Evolutionary conservation across 2,888 invertebrate genomes (phyloP).

Genomic region (Scelioninae gen. 1): DNA sequence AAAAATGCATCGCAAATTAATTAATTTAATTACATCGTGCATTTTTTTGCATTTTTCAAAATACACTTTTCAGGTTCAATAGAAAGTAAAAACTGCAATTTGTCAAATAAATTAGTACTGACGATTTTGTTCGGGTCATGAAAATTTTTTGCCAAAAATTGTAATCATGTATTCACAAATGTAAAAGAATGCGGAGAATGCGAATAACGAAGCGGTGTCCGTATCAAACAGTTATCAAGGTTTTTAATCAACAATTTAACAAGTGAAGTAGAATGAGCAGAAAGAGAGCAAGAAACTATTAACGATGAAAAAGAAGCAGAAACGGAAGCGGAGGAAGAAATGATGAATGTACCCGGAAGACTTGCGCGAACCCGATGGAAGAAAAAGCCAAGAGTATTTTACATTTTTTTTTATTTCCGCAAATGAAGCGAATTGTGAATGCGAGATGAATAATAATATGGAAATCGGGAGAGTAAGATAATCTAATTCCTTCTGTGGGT

Average conservation of each 20-base stretch:
- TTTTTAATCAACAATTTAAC: conserved; percentile 65
- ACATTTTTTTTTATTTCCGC: conserved; percentile 45
- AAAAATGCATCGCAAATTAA: too few relatives aligned
- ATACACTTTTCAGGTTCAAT: too few relatives aligned
- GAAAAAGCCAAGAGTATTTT: conserved; percentile 42
- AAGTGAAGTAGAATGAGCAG: conserved; percentile 51
- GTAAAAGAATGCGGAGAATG: conserved; percentile 31
- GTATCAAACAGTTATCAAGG: conserved; percentile 49
- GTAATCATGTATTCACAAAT: background rate
- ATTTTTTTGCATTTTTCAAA: too few relatives aligned
- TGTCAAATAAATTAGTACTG: background rate
- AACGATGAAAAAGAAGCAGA: conserved; percentile 54
- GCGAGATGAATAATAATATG: conserved; percentile 47
- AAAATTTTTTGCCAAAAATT: background rate
- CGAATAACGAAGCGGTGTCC: conserved; percentile 49
- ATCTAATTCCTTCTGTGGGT: background rate
- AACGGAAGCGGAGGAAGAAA: conserved; percentile 65
- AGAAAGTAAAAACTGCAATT: too few relatives aligned
- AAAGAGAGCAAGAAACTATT: conserved; percentile 57
- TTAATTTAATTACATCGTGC: too few relatives aligned
- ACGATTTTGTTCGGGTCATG: background rate
- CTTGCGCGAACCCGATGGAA: conserved; percentile 32
- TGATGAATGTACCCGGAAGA: conserved; percentile 67
- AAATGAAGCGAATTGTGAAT: conserved; percentile 49
- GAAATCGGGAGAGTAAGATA: conserved; percentile 8